These are phyloP conservation scores for Scopus umbretta DNA, from an alignment of 2,113 vertebrate genomes.

Conservation along the genomic window DNA sequence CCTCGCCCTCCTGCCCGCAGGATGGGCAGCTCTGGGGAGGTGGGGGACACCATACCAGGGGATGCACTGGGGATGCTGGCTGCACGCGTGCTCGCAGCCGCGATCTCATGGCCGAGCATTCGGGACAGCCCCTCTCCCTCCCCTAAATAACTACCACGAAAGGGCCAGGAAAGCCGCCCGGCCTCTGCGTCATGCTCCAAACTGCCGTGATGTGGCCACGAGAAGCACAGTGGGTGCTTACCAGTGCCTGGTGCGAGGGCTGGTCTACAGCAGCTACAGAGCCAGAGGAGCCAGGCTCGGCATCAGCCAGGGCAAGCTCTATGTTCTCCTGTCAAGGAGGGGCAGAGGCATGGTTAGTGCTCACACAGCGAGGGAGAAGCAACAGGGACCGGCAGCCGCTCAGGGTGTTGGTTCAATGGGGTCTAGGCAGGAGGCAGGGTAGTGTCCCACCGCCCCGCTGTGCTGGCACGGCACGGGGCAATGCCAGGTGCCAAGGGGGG, in stretches of 20 bases:
- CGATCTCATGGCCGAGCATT: background rate
- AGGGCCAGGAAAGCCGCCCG: background rate
- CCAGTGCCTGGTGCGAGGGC: slow-evolving; percentile 90
- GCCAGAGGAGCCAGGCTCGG: slow-evolving; percentile 80
- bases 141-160: background rate
- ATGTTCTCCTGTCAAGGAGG: slow-evolving; percentile 89
- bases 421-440: background rate
- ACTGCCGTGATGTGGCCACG: rapidly evolving
- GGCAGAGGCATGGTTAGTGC: slow-evolving; percentile 71
- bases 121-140: background rate
- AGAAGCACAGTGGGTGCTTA: slow-evolving; percentile 60
- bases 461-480: rapidly evolving
- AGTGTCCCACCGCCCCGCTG: rapidly evolving
- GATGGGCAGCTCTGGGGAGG: background rate
- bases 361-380: background rate
- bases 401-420: background rate
- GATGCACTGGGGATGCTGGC: background rate
- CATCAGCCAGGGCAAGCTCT: slow-evolving; percentile 89
- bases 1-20: background rate
- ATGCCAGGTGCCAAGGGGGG: rapidly evolving
- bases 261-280: slow-evolving; percentile 92
- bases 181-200: background rate
- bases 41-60: rapidly evolving
- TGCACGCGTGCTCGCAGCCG: rapidly evolving
- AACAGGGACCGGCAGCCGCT: background rate